These are phyloP conservation scores for Entosphenus tridentatus DNA, from an alignment of 2,113 vertebrate genomes.

Conservation along the genomic window DNA sequence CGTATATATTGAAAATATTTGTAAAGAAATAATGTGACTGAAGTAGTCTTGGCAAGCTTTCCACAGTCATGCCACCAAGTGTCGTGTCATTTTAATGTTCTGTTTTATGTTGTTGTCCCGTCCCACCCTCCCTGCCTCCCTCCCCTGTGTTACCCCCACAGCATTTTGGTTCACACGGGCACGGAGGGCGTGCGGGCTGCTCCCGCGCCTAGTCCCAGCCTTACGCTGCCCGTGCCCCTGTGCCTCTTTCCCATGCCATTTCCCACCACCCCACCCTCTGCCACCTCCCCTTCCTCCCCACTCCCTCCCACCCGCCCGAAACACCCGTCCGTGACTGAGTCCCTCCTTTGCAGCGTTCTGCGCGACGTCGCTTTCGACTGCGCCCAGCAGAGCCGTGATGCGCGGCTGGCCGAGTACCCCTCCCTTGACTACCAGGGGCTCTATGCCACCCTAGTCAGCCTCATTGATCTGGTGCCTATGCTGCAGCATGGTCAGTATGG, in stretches of 20 bases:
- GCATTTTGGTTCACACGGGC: conserved; percentile 99
- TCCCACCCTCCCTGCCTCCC: conserved; percentile 37
- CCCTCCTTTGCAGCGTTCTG: conserved; percentile 99
- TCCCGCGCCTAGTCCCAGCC: conserved; percentile 43
- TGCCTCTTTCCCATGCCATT: conserved; percentile 99
- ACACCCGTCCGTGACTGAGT: conserved; percentile 99
- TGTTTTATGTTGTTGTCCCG: conserved; percentile 99
- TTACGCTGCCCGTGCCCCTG: conserved; percentile 99
- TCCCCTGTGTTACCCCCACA: conserved; percentile 69
- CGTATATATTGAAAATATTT: background rate
- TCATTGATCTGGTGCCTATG: conserved; percentile 99
- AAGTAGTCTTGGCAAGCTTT: background rate
- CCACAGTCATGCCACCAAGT: conserved; percentile 18
- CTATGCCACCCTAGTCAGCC: conserved; percentile 99
- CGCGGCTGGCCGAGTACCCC: conserved; percentile 99
- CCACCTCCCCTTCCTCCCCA: conserved; percentile 71
- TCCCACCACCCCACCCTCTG: conserved; percentile 99
- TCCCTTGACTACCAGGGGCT: conserved; percentile 99
- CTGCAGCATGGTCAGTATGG: conserved; percentile 98
- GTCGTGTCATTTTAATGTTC: conserved; percentile 99
- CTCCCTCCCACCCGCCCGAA: background rate
- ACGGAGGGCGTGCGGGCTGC: conserved; percentile 99
- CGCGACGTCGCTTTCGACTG: conserved; percentile 99
- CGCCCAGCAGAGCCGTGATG: conserved; percentile 98
- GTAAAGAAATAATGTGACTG: background rate